Percentiles rank a stretch among this genome's conserved stretches.
phyloP scores from a whole-genome alignment of 1,140 invertebrate genomes.

The Maniola jurtina region DNA sequence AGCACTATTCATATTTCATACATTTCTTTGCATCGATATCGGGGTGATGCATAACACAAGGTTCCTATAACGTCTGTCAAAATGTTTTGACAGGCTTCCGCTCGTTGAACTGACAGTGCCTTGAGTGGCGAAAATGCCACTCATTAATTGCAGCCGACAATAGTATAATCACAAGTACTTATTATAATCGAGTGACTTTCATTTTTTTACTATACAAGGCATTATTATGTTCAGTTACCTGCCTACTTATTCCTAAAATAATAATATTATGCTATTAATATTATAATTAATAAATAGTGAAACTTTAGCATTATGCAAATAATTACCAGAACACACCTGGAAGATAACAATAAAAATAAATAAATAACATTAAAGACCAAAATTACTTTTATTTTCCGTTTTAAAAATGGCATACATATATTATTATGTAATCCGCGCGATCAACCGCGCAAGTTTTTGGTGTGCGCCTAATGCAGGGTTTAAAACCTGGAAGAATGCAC shows the following conservation, averaged over 20 bases:
- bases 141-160: conserved; percentile 59
- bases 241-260: conserved; percentile 8
- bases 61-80: conserved; percentile 48
- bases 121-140: conserved; percentile 53
- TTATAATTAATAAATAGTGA: too few relatives aligned
- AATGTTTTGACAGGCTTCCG: conserved; percentile 64
- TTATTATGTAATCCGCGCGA: too few relatives aligned
- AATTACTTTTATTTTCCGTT: too few relatives aligned
- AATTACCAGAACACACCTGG: too few relatives aligned
- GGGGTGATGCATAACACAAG: conserved; percentile 33
- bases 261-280: background rate
- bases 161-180: too few relatives aligned
- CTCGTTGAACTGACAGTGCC: conserved; percentile 47
- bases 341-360: too few relatives aligned
- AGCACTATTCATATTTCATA: background rate
- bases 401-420: too few relatives aligned
- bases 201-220: conserved; percentile 65
- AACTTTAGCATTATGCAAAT: too few relatives aligned
- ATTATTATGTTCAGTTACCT: conserved; percentile 51
- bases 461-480: too few relatives aligned
- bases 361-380: too few relatives aligned
- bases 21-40: conserved; percentile 31
- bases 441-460: too few relatives aligned
- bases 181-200: conserved; percentile 60
- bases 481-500: too few relatives aligned